Evolutionary conservation across 2,888 invertebrate genomes (phyloP).

Genomic region (Chouioia cunea): DNA sequence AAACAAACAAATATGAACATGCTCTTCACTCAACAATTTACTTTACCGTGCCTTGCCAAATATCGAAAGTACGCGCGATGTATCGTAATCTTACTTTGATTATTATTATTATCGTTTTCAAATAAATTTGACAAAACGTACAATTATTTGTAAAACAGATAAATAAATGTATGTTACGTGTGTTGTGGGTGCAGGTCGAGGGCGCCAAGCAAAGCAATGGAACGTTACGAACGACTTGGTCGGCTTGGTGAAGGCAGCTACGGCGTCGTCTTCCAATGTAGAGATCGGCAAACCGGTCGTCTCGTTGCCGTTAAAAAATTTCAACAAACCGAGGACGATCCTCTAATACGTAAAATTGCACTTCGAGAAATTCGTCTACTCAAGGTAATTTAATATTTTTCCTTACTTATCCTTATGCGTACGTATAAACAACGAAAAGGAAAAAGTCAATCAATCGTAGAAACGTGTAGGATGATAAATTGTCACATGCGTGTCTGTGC

Average conservation of each 20-base stretch:
- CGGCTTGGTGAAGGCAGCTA: slow-evolving; percentile 96
- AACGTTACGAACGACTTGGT: slow-evolving; percentile 93
- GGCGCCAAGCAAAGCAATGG: slow-evolving; percentile 89
- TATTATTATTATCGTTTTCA: neutral
- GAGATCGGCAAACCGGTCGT: slow-evolving; percentile 93
- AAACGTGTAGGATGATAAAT: too few species aligned
- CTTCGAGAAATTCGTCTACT: slow-evolving; percentile 93
- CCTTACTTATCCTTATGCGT: neutral
- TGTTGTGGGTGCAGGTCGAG: slow-evolving; percentile 75
- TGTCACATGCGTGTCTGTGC: too few species aligned
- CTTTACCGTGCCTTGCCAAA: slow-evolving; percentile 64
- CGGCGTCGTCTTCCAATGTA: slow-evolving; percentile 96
- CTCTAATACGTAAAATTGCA: slow-evolving; percentile 95
- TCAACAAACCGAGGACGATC: slow-evolving; percentile 96
- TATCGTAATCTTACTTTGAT: neutral
- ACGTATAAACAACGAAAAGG: too few species aligned
- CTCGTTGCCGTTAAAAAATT: slow-evolving; percentile 97
- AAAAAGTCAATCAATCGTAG: too few species aligned
- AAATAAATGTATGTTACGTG: slow-evolving; percentile 32
- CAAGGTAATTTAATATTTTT: slow-evolving; percentile 76
- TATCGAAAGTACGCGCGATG: slow-evolving; percentile 62
- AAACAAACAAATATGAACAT: slow-evolving; percentile 48
- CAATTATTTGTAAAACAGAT: neutral
- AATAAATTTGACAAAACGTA: too few species aligned
- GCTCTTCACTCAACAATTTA: slow-evolving; percentile 62